phyloP scores from a whole-genome alignment of 2,888 invertebrate genomes.

The Dryomyza anilis region DNA sequence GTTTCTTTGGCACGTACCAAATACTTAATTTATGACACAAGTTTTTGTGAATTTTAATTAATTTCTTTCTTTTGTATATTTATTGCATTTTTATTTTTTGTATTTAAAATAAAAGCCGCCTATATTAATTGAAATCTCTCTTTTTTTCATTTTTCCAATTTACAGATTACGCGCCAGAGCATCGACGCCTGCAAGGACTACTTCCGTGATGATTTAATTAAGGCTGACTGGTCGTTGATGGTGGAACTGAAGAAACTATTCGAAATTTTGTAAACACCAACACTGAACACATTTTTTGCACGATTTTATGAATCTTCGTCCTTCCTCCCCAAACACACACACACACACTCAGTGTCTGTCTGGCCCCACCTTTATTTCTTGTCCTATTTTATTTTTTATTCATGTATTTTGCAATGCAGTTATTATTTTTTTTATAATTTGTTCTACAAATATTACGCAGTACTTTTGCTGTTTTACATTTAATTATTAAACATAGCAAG shows the following conservation, averaged over 20 bases:
- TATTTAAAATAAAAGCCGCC: background rate
- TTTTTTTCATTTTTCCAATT: slow-evolving; percentile 22
- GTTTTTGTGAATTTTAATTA: background rate
- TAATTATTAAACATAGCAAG: no score
- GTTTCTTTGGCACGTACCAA: slow-evolving; percentile 38
- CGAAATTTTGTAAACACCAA: slow-evolving; percentile 80
- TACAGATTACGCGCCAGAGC: slow-evolving; percentile 93
- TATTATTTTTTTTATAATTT: background rate
- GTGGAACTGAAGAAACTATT: slow-evolving; percentile 97
- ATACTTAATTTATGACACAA: no score
- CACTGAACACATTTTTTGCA: background rate
- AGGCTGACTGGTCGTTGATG: slow-evolving; percentile 98
- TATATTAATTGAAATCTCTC: background rate
- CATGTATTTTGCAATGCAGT: no score
- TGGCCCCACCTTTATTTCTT: background rate
- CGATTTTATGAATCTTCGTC: background rate
- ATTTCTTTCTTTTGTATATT: background rate
- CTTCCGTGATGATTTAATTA: slow-evolving; percentile 96
- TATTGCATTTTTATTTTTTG: background rate
- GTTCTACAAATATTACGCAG: no score
- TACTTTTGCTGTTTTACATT: no score
- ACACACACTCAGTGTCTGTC: background rate
- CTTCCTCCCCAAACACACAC: background rate
- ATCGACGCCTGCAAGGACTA: slow-evolving; percentile 99
- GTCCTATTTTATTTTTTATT: background rate